Evolutionary conservation across 2,888 invertebrate genomes (phyloP), one percentile per base, ranked within the genome.

Genomic region (Drosophila histrio): DNA sequence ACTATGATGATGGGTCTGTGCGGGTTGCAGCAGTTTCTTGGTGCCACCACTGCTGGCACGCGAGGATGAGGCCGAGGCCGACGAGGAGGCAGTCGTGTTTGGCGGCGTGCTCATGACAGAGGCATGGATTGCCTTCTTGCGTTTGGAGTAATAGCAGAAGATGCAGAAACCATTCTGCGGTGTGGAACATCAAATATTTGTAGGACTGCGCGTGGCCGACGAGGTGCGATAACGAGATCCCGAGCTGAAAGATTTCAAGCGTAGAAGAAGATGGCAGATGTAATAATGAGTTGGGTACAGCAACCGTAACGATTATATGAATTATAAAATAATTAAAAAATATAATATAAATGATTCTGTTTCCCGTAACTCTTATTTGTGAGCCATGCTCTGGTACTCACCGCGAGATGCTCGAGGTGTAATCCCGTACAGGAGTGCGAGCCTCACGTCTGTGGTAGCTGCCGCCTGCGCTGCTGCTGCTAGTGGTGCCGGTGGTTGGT

Each of bases 121-220:
- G 24, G 44, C 54, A 28, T 61, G 50, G 26, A 21, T 34, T 7
- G 63, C 53, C 61, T 74, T 90, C 72, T 90, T 90, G 41, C 84
- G 84, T 69, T 90, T 89, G 46, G 88, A 74, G 68, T 91, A 91
- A 61, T 91, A 91, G 68, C 91, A 91, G 74, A 91, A 91, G 67
- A 91, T 91, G 77, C 91, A 91, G 84, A 91, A 91, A 50, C 90
- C 91, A 77, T 91, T 91, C 84, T 91, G 91, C 67, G 91, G 91
- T 72, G 91, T 91, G 82, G 90, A 85, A 89, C 91, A 91, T 91
- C 91, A 91, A 91, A 91, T 91, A 53, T 91, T 91, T 75, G 91
- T 91, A n/a, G 91, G 91, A 63, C 91, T 91, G 59, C 91, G 90
- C 3, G 91, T 84, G 13, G 90, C 85, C 17, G 91, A 91, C 22